Evolutionary conservation across 1,140 invertebrate species (phyloP), one percentile per base, ranked within the genome.

Genomic region (Medauroidea extradentata): DNA sequence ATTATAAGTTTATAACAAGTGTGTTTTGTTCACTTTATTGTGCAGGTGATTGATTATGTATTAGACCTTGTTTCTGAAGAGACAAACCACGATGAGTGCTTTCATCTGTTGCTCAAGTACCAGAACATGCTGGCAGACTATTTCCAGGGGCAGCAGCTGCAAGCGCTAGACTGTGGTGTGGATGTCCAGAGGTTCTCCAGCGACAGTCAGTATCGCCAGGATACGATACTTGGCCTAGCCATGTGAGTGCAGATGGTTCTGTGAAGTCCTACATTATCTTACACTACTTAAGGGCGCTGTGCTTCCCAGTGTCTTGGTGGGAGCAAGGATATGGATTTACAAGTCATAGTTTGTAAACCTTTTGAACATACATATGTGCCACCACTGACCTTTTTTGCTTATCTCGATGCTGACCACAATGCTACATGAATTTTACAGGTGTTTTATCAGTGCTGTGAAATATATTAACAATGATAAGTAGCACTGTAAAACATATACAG

Each of bases 221-320:
- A 81, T 59, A 79, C 78, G 7, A 80, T 81, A 55, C 65, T 80
- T 5, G 79, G 78, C 9, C 67, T 81, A 43, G 76, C 78, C 13
- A 78, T 78, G 78, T 80, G 70, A 74, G 75, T 71, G 57, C n/a
- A n/a, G n/a, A n/a, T n/a, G n/a, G n/a, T n/a, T n/a, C n/a, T n/a
- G 1, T 14, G 21, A 14, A 60, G 13, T 51, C 11, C 11, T 13
- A 41, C 11, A 41, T 41, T 46, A 13, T 25, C 5, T 11, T 5
- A 46, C 24, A 46, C 24, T 46, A 13, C 24, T 46, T 11, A 7
- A 4, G 29, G 4, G 29, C 29, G 29, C 29, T 34, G 29, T 34
- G n/a, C n/a, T n/a, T n/a, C n/a, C n/a, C n/a, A n/a, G n/a, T n/a
- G n/a, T n/a, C n/a, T n/a, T n/a, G n/a, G n/a, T n/a, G n/a, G n/a